These are phyloP conservation scores for Drosophila prosaltans DNA, from an alignment of 1,140 invertebrate genomes.

Conservation along the genomic window DNA sequence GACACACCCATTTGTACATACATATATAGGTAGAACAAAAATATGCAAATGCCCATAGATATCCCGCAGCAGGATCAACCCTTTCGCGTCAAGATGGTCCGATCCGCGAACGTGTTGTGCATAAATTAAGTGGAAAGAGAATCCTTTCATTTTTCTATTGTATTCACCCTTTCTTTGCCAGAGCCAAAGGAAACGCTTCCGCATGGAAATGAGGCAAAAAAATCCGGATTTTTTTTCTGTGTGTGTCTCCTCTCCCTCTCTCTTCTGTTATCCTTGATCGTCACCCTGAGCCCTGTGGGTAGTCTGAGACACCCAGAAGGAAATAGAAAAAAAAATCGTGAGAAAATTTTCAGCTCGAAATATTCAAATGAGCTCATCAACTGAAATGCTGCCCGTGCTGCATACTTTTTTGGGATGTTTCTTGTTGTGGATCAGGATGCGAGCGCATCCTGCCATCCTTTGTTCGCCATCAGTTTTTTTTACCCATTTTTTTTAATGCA, in stretches of 20 bases:
- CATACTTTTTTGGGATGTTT: constrained; percentile 67
- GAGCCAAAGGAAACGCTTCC: constrained; percentile 58
- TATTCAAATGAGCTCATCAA: constrained; percentile 70
- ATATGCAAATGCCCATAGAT: constrained; percentile 68
- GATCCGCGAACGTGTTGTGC: constrained; percentile 78
- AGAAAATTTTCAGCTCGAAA: constrained; percentile 75
- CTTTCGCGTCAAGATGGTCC: constrained; percentile 58
- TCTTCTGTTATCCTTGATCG: constrained; percentile 69
- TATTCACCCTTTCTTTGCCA: constrained; percentile 60
- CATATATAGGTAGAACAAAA: constrained; percentile 13
- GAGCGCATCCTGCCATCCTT: constrained; percentile 62
- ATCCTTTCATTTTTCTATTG: constrained; percentile 51
- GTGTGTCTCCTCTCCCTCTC: constrained; percentile 40
- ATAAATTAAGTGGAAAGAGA: constrained; percentile 60
- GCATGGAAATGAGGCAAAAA: constrained; percentile 82
- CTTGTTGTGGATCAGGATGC: constrained; percentile 47
- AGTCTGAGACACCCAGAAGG: constrained; percentile 26
- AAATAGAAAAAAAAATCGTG: constrained; percentile 65
- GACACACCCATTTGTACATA: constrained; percentile 3
- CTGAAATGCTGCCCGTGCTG: constrained; percentile 52
- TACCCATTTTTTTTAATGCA: constrained; percentile 61
- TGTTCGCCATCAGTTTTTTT: constrained; percentile 57
- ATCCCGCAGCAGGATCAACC: constrained; percentile 71
- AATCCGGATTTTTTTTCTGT: constrained; percentile 73
- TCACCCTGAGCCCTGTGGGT: constrained; percentile 69